Base-by-base conservation (phyloP, 1,140 invertebrate genomes). In the Papilio glaucus region DNA sequence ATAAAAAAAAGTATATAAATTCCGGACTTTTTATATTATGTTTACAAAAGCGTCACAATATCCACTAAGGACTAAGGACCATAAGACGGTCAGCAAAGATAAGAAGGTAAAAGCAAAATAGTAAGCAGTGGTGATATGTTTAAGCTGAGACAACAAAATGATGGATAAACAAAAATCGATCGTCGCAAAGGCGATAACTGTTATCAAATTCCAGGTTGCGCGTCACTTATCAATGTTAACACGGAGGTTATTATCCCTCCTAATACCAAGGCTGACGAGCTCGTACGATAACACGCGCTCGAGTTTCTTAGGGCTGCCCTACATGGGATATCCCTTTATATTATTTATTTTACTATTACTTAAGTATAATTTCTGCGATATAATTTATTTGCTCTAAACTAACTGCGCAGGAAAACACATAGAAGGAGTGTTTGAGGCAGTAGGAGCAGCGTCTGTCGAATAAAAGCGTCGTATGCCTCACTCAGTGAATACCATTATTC, bases 231-330 rank as follows among this genome's bases (percentile, higher is more conserved):
- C 67, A 49, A 72, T 72, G 73, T 78, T 77, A 78, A 81, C 74
- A 79, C 72, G 45, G 76, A 71, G 45, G 45, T 73, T 77, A 77
- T 79, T 82, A 80, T 80, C 75, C 76, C 63, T 71, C 70, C 75
- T 78, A 82, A 77, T 71, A 73, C 73, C 68, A 79, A 74, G 72
- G 71, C 71, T 79, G 77, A 69, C 67, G 45, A 53, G 67, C 18
- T 53, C 37, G 26, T n/a, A 33, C 45, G 67, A 69, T 69, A 69
- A 69, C 38, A 68, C 67, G 42, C 10, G 26, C 13, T 24, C 10
- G 2, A 9, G 10, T 12, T 33, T 57, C 49, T 57, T 57, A 57
- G 49, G 49, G 49, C 24, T 57, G 24, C 21, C 21, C 21, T 18
- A 37, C 41, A 8, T 18, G 62, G 33, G 33, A 4, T 65, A 21